phyloP scores from a whole-genome alignment of 2,113 vertebrate species.

The Rattus rattus region DNA sequence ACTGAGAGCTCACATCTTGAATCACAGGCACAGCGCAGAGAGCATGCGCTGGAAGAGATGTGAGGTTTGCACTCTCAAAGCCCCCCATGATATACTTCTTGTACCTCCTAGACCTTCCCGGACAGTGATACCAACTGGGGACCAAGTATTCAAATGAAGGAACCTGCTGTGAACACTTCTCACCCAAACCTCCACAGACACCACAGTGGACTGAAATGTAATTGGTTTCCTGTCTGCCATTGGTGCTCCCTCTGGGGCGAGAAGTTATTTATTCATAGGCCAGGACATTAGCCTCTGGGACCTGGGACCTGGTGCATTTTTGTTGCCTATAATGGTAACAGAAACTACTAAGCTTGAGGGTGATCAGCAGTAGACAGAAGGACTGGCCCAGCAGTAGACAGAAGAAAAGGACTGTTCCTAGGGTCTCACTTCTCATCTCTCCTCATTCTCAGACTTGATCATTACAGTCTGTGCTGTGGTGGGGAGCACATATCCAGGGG shows the following conservation, averaged over 20 bases:
- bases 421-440: neutral
- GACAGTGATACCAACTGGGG: neutral
- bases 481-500: neutral
- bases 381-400: neutral
- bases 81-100: neutral
- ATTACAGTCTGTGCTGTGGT: neutral
- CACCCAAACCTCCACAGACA: neutral
- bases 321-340: neutral
- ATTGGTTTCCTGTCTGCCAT: neutral
- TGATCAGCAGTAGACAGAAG: no score
- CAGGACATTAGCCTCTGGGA: neutral
- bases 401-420: neutral
- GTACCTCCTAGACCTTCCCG: neutral
- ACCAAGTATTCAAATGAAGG: neutral
- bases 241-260: neutral
- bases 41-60: no score
- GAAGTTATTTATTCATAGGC: neutral
- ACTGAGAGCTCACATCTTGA: neutral
- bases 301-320: no score
- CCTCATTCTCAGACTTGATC: neutral
- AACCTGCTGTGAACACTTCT: neutral
- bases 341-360: neutral
- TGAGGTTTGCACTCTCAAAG: neutral
- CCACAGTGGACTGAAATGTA: neutral
- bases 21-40: neutral